Base-by-base conservation (phyloP, 2,113 vertebrate genomes). In the Muntiacus muntjak region DNA sequence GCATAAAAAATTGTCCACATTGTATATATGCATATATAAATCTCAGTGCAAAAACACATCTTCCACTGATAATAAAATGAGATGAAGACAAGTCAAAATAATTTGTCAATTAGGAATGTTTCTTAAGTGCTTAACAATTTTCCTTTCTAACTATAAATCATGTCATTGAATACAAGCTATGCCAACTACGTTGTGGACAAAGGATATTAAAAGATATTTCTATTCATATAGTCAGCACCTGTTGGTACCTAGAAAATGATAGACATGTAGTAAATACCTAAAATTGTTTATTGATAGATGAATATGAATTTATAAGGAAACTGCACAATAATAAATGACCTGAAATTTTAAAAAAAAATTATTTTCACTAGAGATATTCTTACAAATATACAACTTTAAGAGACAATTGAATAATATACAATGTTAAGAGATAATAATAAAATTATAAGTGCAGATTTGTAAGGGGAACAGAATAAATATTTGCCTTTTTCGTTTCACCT, bases 71-170 rank as follows among this genome's bases (percentile, higher is more conserved):
- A 40, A 28, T 88, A 88, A 86, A 82, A 71, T 84, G 4, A 7
- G 6, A 84, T 97, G 15, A 97, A 79, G 30, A 43, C 8, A 45
- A 57, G 25, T 5, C 62, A 94, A 86, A 94, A 60, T 45, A 84
- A 57, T 81, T 95, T 90, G 19, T 47, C 43, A 83, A 0, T 91
- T 92, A 71, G 11, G 26, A 36, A 52, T 71, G 10, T 52, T 89
- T 89, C 45, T 78, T 84, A 81, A 71, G 47, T 92, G 52, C 36
- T 62, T 89, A 89, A 92, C 47, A 89, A 43, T 91, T 82, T 76
- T 84, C 9, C 9, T 87, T 97, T 87, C 55, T 87, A 89, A 89
- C n/a, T 93, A 15, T 95, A 93, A 92, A 81, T 89, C 33, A 60
- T 67, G 21, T 74, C n/a, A 45, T 12, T 60, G 25, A 84, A 60